Evolutionary conservation across 2,113 vertebrate species (phyloP), one percentile per base, ranked within the genome.

Genomic region (Neolamprologus variostigma): DNA sequence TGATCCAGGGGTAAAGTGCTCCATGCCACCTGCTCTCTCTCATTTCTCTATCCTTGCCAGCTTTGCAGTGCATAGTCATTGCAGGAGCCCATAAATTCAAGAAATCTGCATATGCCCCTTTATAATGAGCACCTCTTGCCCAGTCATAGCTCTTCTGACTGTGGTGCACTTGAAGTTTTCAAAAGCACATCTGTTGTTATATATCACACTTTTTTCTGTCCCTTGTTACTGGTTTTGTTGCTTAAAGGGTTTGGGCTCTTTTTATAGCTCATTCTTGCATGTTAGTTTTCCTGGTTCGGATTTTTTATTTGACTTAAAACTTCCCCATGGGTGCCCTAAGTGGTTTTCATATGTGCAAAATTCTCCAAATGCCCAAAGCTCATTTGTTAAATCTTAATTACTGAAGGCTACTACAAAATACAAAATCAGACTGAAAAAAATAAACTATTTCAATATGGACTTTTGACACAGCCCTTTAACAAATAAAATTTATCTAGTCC

Each of bases 171-270:
- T 28, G 14, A 45, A 76, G 40, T 76, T 76, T 47, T 76, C 68
- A 76, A 47, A 76, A 76, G 42, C 40, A 10, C 54, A 50, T 80
- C 47, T 86, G 12, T 86, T 86, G 53, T 35, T 16, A n/a, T 50
- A 23, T 14, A 31, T 28, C 4, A 2, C 26, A 78, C 16, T n/a
- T 23, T 23, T 35, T 57, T 68, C 68, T 73, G 68, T 53, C 35
- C n/a, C 4, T 16, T 33, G 13, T 28, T 11, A 23, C 51, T 2
- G 0, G 53, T 73, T 37, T 57, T 7, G 79, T 26, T 76, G 51
- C 19, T 81, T 66, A 21, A 73, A 37, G 26, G 54, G 4, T 31
- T 59, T 51, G 9, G 63, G 9, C 13, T 17, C 2, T 59, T 68
- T 80, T 84, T 31, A 21, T 63, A 73, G 40, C 8, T 45, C 40